These are phyloP conservation scores for Drosophila imparisetae DNA, from an alignment of 2,888 invertebrate genomes.

Conservation along the genomic window DNA sequence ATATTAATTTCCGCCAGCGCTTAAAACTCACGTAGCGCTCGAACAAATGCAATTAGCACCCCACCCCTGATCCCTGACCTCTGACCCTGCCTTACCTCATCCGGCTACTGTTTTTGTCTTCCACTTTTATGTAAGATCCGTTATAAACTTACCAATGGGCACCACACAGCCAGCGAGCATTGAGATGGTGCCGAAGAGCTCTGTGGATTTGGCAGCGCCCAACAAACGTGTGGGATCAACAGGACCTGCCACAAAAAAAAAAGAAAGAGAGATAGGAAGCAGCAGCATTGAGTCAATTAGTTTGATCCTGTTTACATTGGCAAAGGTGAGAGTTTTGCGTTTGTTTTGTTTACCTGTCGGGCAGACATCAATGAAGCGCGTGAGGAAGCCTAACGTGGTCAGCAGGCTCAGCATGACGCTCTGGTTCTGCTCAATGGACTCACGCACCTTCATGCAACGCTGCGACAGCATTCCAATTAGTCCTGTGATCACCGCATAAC, in stretches of 20 bases:
- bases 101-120: conserved; percentile 55
- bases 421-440: conserved; percentile 86
- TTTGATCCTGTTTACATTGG: conserved; percentile 20
- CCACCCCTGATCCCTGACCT: not conserved
- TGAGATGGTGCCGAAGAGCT: conserved; percentile 84
- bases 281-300: conserved; percentile 28
- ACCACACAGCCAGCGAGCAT: conserved; percentile 83
- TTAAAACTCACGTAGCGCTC: conserved; percentile 71
- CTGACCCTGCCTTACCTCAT: conserved; percentile 8
- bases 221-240: conserved; percentile 84
- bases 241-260: conserved; percentile 71
- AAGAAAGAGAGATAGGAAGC: conserved; percentile 22
- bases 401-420: conserved; percentile 84
- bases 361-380: conserved; percentile 84
- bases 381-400: conserved; percentile 84
- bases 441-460: conserved; percentile 89
- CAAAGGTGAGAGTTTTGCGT: conserved; percentile 63
- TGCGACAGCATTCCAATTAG: conserved; percentile 91
- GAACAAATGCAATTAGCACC: conserved; percentile 77
- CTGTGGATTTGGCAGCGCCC: conserved; percentile 83
- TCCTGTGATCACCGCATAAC: conserved; percentile 92
- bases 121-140: not conserved
- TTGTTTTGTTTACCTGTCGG: conserved; percentile 77
- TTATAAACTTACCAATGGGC: conserved; percentile 82
- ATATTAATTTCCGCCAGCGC: conserved; percentile 78